These are phyloP conservation scores for Passer domesticus DNA, from an alignment of 2,113 vertebrate genomes.

Conservation along the genomic window DNA sequence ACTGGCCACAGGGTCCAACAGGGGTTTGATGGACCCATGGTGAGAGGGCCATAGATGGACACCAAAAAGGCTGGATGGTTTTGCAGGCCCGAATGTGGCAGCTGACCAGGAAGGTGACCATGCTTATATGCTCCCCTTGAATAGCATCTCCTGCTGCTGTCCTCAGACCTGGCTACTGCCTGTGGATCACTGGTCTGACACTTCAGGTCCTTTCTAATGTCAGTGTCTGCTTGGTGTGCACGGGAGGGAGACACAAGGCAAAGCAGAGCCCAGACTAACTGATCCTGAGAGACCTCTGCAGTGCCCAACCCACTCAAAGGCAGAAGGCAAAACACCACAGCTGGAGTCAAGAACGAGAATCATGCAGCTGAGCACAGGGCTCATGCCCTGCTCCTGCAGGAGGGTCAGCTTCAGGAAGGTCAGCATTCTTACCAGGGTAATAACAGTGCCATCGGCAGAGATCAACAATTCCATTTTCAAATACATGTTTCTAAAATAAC, in stretches of 20 bases:
- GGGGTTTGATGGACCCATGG: background rate
- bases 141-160: background rate
- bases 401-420: background rate
- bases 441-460: accelerated
- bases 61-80: background rate
- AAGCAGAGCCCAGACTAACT: background rate
- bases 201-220: background rate
- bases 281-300: background rate
- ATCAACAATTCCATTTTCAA: background rate
- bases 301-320: background rate
- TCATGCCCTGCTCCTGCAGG: background rate
- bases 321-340: background rate
- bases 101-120: background rate
- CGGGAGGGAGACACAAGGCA: background rate
- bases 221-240: background rate
- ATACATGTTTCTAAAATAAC: background rate
- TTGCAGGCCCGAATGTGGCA: background rate
- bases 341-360: background rate
- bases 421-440: background rate
- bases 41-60: background rate
- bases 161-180: background rate
- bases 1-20: background rate
- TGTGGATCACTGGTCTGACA: background rate
- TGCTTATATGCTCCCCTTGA: background rate
- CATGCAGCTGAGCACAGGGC: background rate